These are phyloP conservation scores for Anas platyrhynchos DNA, from an alignment of 2,113 vertebrate species.

Conservation along the genomic window DNA sequence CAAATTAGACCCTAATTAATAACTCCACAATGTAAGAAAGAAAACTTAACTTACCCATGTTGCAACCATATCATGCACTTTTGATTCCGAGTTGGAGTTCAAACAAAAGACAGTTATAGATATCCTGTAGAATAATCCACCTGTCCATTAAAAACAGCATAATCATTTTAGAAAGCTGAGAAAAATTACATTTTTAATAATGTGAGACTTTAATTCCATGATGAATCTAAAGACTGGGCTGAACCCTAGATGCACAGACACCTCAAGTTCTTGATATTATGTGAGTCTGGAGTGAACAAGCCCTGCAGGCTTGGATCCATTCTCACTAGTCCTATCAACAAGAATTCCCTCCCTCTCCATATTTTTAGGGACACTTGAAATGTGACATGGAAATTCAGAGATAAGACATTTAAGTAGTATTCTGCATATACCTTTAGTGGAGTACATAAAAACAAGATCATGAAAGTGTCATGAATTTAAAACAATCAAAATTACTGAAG, in stretches of 20 bases:
- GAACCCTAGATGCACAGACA: neutral
- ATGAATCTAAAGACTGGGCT: neutral
- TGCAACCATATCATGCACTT: conserved; percentile 77
- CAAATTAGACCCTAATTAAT: neutral
- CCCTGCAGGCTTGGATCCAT: neutral
- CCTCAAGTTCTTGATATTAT: neutral
- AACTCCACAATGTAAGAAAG: neutral
- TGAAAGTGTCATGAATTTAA: neutral
- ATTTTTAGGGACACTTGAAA: neutral
- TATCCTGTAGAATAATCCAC: conserved; percentile 86
- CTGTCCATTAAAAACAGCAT: conserved; percentile 78
- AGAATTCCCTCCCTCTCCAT: neutral
- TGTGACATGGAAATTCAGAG: neutral
- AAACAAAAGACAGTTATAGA: conserved; percentile 77
- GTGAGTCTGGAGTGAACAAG: neutral
- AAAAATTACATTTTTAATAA: neutral
- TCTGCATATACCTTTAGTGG: neutral
- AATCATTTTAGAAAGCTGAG: conserved; percentile 13
- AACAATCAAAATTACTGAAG: neutral
- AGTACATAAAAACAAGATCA: neutral
- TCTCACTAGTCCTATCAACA: neutral
- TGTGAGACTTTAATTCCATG: neutral
- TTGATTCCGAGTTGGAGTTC: conserved; percentile 3
- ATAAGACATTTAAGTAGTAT: neutral
- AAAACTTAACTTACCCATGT: conserved; percentile 84